Conservation (phyloP, 2,888 invertebrate genomes). For the Hydriomena furcata region DNA sequence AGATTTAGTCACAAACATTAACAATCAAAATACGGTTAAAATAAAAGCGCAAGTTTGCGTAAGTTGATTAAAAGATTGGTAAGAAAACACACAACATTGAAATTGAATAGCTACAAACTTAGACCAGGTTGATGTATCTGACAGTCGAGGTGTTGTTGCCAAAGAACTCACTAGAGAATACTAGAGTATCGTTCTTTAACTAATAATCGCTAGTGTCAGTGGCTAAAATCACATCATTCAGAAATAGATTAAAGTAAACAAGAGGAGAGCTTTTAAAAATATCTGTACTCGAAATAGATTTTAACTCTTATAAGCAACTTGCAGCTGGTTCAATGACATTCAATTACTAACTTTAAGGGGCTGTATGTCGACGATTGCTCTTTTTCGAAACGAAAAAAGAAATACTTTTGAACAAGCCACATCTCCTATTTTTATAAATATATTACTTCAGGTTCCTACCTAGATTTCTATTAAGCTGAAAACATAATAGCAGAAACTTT, state of each 20-base stretch:
- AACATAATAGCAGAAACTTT: too few species aligned
- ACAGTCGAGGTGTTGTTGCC: constrained; percentile 8
- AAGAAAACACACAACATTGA: constrained; percentile 4
- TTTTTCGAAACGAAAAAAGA: too few species aligned
- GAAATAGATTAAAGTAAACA: constrained; percentile 23
- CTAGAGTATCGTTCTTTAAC: constrained; percentile 3
- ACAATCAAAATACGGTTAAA: constrained; percentile 7
- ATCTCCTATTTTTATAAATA: too few species aligned
- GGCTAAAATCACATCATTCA: constrained; percentile 7
- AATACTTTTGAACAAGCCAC: too few species aligned
- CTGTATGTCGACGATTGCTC: too few species aligned
- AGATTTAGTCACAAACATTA: not conserved
- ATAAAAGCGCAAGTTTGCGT: constrained; percentile 4
- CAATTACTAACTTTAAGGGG: not conserved
- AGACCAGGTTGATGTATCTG: not conserved
- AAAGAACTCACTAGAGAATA: constrained; percentile 11
- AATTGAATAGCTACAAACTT: not conserved
- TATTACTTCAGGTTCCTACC: too few species aligned
- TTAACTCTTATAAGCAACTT: not conserved
- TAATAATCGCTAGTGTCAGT: not conserved
- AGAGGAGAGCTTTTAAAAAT: constrained; percentile 22
- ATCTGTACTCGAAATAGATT: constrained; percentile 14
- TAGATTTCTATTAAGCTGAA: too few species aligned
- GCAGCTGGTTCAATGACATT: constrained; percentile 18
- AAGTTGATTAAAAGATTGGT: constrained; percentile 1